These are phyloP conservation scores for Cyclura pinguis DNA, from an alignment of 2,797 vertebrate species.

Conservation along the genomic window DNA sequence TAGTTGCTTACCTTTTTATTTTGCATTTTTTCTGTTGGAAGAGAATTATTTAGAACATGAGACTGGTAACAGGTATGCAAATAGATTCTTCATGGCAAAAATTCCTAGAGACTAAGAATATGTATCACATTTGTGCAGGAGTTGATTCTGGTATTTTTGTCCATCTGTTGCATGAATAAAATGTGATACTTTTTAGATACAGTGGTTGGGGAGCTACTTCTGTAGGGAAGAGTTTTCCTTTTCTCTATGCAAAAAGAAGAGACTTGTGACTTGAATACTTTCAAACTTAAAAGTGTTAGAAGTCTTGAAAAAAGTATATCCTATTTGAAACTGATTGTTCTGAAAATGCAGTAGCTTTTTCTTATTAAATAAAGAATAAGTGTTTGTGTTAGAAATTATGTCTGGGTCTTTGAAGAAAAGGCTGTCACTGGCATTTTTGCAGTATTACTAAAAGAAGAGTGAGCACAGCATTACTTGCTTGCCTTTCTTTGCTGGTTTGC, in stretches of 20 bases:
- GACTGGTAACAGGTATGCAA: not conserved
- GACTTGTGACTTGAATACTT: not conserved
- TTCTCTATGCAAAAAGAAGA: not conserved
- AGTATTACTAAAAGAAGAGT: not conserved
- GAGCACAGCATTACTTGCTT: not conserved
- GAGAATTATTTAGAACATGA: not conserved
- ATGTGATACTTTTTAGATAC: not conserved
- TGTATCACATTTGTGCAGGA: not conserved
- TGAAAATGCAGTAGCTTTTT: not conserved
- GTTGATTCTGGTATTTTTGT: constrained; percentile 2
- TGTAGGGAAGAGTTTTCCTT: not conserved
- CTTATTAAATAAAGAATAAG: not conserved
- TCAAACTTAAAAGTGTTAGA: constrained; percentile 1
- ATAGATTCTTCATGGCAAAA: not conserved
- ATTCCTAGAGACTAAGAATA: not conserved
- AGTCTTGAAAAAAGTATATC: not conserved
- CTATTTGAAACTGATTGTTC: not conserved
- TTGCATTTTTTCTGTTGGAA: not conserved
- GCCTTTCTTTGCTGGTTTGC: not conserved
- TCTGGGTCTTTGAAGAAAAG: not conserved
- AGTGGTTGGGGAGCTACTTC: not conserved
- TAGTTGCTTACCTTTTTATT: not conserved
- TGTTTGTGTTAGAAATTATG: not conserved
- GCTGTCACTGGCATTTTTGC: not conserved
- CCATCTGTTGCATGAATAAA: not conserved